These are phyloP conservation scores for Bombyx mandarina DNA, from an alignment of 1,140 invertebrate genomes.

Conservation along the genomic window DNA sequence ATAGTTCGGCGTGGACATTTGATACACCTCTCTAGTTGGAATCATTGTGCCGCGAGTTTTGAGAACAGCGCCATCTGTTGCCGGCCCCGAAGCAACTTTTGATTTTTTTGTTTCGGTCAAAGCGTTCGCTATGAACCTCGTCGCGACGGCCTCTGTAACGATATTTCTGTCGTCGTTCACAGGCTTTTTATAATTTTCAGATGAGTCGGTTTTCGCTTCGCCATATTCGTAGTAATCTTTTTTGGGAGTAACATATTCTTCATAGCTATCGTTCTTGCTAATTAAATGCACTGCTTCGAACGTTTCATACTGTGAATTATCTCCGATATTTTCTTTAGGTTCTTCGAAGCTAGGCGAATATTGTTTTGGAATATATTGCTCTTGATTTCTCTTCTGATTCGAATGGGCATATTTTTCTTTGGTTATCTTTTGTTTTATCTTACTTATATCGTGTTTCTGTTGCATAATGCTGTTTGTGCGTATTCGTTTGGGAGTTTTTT, in stretches of 20 bases:
- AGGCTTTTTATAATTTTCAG: constrained; percentile 3
- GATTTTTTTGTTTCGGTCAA: constrained; percentile 3
- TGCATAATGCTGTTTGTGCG: neutral
- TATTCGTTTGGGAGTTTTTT: neutral
- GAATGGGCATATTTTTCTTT: neutral
- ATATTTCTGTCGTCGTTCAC: too few relatives aligned
- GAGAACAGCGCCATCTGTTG: neutral
- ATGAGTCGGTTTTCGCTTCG: neutral
- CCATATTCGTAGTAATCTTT: constrained; percentile 18
- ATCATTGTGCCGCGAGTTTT: constrained; percentile 20
- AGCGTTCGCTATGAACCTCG: constrained; percentile 17
- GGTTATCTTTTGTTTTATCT: neutral
- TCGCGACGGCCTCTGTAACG: constrained; percentile 7
- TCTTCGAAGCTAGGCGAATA: neutral
- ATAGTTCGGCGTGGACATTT: constrained; percentile 36
- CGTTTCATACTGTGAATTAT: neutral
- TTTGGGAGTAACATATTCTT: constrained; percentile 35
- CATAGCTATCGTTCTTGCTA: constrained; percentile 40
- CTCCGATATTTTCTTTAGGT: neutral
- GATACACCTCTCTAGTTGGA: constrained; percentile 31
- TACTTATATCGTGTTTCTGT: neutral
- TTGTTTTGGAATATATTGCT: neutral
- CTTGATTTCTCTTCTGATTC: neutral
- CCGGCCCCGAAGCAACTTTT: neutral
- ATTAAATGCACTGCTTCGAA: constrained; percentile 2